These are phyloP conservation scores for Ctenopoma multispine DNA, from an alignment of 2,797 vertebrate genomes.

Conservation along the genomic window DNA sequence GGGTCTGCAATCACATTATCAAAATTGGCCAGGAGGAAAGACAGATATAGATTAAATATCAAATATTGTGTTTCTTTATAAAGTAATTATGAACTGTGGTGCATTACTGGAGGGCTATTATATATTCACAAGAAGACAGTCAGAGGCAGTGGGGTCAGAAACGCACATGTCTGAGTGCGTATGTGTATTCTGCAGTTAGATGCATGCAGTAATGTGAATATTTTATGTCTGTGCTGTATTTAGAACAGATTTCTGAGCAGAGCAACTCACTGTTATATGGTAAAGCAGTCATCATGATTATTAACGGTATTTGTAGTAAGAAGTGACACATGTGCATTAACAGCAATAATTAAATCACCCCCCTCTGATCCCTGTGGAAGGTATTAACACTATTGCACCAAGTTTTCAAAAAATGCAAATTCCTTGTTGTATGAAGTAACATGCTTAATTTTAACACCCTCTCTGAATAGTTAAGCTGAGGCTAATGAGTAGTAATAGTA, in stretches of 20 bases:
- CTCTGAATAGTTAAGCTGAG: constrained; percentile 69
- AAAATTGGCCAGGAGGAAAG: constrained; percentile 65
- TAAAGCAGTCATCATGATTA: constrained; percentile 1
- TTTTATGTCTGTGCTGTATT: constrained; percentile 12
- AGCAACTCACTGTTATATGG: constrained; percentile 22
- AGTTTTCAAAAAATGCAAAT: constrained; percentile 28
- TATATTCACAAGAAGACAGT: constrained; percentile 53
- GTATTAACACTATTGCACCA: constrained; percentile 34
- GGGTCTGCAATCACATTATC: constrained; percentile 70
- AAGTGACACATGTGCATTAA: too few relatives aligned
- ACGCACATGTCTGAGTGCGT: constrained; percentile 15
- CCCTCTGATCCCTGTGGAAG: too few relatives aligned
- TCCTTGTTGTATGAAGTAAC: constrained; percentile 36
- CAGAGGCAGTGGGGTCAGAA: constrained; percentile 32
- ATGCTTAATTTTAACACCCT: constrained; percentile 48
- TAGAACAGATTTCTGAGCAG: neutral
- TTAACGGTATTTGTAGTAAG: too few relatives aligned
- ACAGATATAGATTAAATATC: constrained; percentile 73
- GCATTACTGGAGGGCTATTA: constrained; percentile 54
- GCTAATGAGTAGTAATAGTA: constrained; percentile 76
- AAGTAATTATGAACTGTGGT: constrained; percentile 76
- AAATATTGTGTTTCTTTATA: constrained; percentile 75
- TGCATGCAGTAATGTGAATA: neutral
- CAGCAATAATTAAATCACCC: too few relatives aligned
- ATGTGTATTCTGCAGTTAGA: neutral